A percentile compares a stretch with the other conserved stretches of the same genome.
These are phyloP conservation scores for Formica selysi DNA, from an alignment of 1,140 invertebrate species.

Conservation along the genomic window DNA sequence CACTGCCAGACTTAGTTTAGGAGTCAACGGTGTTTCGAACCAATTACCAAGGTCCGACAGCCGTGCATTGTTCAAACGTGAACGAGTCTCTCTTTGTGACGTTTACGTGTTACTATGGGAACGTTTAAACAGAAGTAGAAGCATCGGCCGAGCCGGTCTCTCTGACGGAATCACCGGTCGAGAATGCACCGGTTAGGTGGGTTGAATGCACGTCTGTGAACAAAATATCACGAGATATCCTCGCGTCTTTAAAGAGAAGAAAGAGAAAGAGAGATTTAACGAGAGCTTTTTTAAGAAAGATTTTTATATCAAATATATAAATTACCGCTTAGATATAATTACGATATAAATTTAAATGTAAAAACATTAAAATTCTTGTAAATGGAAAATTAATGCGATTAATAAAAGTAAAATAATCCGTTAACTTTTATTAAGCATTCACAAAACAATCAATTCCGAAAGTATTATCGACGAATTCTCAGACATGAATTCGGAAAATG, in stretches of 20 bases:
- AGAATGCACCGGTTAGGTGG: constrained; percentile 27
- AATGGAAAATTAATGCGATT: neutral
- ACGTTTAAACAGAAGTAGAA: neutral
- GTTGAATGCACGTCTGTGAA: neutral
- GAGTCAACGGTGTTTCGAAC: constrained; percentile 35
- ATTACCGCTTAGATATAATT: neutral
- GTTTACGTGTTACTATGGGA: constrained; percentile 45
- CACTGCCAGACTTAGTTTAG: neutral
- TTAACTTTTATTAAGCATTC: neutral
- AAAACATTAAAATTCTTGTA: neutral
- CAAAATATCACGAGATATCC: neutral
- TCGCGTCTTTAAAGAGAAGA: too few species aligned
- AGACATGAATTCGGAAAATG: neutral
- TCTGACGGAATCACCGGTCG: neutral
- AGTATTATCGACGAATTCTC: neutral
- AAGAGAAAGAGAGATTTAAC: too few species aligned
- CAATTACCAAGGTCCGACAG: constrained; percentile 56
- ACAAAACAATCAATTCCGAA: neutral
- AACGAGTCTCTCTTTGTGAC: constrained; percentile 12
- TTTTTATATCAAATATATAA: neutral
- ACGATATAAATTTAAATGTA: neutral
- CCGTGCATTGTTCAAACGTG: constrained; percentile 10
- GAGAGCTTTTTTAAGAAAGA: neutral
- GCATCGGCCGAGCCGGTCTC: constrained; percentile 5
- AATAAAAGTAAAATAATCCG: neutral